Conservation (phyloP, 2,797 vertebrate species). For the Melopsittacus undulatus region DNA sequence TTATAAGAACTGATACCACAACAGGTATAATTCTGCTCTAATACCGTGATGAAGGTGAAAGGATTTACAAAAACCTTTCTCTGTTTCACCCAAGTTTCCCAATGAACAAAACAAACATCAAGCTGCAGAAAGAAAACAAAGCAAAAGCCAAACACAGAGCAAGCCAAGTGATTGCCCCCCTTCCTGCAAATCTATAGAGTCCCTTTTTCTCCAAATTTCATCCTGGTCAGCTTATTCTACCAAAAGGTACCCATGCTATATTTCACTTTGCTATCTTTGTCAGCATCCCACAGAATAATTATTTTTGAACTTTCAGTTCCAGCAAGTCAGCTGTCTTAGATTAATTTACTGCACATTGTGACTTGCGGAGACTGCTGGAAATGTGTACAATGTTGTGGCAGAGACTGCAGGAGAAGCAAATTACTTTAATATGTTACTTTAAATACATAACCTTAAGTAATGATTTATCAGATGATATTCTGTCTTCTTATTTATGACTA, state of each 20-base stretch:
- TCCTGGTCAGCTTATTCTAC: neutral
- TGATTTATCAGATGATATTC: slow-evolving; percentile 83
- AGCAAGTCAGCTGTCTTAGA: slow-evolving; percentile 79
- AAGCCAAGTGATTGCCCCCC: neutral
- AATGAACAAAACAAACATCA: neutral
- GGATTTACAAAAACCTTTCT: neutral
- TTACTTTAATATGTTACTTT: slow-evolving; percentile 75
- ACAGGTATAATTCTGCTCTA: neutral
- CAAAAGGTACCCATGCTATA: neutral
- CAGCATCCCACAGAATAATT: slow-evolving; percentile 75
- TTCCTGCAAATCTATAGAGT: accelerated
- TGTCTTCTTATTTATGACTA: slow-evolving; percentile 86
- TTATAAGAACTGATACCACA: neutral
- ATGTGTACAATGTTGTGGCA: slow-evolving; percentile 76
- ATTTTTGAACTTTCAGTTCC: slow-evolving; percentile 86
- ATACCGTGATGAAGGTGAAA: neutral
- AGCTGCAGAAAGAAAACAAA: neutral
- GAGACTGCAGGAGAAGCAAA: slow-evolving; percentile 69
- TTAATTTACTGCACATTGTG: slow-evolving; percentile 80
- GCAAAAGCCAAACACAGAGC: neutral
- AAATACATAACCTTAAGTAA: slow-evolving; percentile 74
- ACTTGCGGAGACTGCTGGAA: slow-evolving; percentile 80
- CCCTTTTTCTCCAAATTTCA: neutral
- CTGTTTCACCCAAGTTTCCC: neutral
- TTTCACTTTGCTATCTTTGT: neutral